Conservation (phyloP, 2,888 invertebrate species). For the Platycheirus albimanus region DNA sequence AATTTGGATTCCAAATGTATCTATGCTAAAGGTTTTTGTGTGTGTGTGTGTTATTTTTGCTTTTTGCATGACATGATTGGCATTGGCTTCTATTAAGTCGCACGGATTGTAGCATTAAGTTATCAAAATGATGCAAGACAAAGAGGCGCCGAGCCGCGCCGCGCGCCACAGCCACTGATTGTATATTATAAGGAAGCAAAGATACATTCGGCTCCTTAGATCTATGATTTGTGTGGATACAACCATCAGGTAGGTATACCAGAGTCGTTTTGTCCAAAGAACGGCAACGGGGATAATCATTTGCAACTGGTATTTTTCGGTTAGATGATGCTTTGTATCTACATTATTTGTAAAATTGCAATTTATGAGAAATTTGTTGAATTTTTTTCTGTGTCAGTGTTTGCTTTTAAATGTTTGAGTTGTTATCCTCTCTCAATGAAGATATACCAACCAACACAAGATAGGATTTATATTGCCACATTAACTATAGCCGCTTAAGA, state of each 20-base stretch:
- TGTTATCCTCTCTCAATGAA: constrained; percentile 15
- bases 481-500: neutral
- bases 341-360: constrained; percentile 27
- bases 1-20: constrained; percentile 42
- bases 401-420: constrained; percentile 5
- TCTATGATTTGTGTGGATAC: constrained; percentile 58
- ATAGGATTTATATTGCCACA: constrained; percentile 3
- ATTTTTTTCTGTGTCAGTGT: constrained; percentile 22
- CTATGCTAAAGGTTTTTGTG: neutral
- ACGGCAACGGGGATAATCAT: constrained; percentile 46
- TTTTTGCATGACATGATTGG: constrained; percentile 56
- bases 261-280: neutral
- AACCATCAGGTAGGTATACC: constrained; percentile 16
- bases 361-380: constrained; percentile 56
- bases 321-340: constrained; percentile 14
- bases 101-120: constrained; percentile 60
- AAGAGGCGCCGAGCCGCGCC: neutral
- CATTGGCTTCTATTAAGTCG: constrained; percentile 54
- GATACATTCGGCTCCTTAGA: constrained; percentile 69
- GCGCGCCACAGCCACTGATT: neutral
- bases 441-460: neutral
- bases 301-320: constrained; percentile 60
- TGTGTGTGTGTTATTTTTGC: neutral
- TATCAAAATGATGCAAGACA: constrained; percentile 46
- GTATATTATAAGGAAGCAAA: constrained; percentile 33